Evolutionary conservation across 2,113 vertebrate genomes (phyloP), one percentile per base, ranked within the genome.

Genomic region (Nerophis lumbriciformis): DNA sequence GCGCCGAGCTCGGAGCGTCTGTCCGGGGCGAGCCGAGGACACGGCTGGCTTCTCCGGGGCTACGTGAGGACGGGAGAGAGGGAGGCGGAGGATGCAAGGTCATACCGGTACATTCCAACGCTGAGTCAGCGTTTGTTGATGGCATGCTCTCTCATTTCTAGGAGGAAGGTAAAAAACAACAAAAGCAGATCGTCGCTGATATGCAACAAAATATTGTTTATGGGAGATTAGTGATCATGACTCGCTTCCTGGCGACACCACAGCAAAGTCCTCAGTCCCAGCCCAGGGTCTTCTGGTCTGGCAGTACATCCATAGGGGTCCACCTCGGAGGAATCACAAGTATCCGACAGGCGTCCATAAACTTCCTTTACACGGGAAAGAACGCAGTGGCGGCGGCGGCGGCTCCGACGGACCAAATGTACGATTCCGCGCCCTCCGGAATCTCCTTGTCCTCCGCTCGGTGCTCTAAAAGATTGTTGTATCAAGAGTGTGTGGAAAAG

Each of bases 381-480:
- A 42, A 39, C 45, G n/a, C 48, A 5, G 48, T 44, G 72, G 71
- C 1, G 45, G 8, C 11, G 11, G 28, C 28, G 28, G 28, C 28
- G 28, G 28, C 28, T 28, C 28, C 28, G 28, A 28, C 28, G 2
- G 28, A 28, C 28, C 28, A 3, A 28, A 28, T 4, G 28, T 28
- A 28, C 28, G 28, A 4, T 28, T 28, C 28, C 28, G 28, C 28
- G 28, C 28, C 28, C 28, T 28, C 4, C 28, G 28, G 28, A 19
- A 19, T 72, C 42, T 68, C 64, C 63, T 55, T 64, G 67, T 64
- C 70, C 78, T 74, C 81, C 77, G 67, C 70, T 75, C 78, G 69
- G 61, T 47, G 79, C 84, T 83, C 79, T 78, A 69, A 63, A 6
- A 15, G 76, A 80, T 77, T 66, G 68, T 75, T 78, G 79, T 74